Conservation (phyloP, 2,888 invertebrate species). For the Brachycybe producta region DNA sequence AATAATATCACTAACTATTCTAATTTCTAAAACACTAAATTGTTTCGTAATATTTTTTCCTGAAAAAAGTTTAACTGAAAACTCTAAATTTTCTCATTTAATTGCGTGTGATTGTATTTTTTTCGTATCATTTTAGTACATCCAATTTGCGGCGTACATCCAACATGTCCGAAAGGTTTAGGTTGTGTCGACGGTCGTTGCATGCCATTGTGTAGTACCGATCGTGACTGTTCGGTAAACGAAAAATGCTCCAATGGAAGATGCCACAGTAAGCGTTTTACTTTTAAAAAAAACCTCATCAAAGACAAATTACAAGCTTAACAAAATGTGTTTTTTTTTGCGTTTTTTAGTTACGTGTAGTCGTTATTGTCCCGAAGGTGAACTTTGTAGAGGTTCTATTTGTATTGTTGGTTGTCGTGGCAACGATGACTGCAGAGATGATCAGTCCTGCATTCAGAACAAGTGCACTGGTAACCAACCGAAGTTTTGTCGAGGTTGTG, state of each 20-base stretch:
- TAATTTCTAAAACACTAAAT: too few species aligned
- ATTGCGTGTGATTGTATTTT: too few species aligned
- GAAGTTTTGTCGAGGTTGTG: neutral
- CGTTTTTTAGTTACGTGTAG: conserved; percentile 17
- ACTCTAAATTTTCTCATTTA: neutral
- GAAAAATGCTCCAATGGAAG: conserved; percentile 72
- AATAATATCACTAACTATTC: too few species aligned
- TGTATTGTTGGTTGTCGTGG: conserved; percentile 68
- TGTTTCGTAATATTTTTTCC: too few species aligned
- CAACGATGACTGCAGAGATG: conserved; percentile 63
- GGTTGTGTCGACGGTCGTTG: conserved; percentile 72
- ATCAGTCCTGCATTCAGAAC: conserved; percentile 51
- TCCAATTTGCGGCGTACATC: conserved; percentile 15
- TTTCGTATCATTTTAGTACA: conserved; percentile 16
- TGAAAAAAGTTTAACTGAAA: neutral
- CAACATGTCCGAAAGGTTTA: conserved; percentile 46
- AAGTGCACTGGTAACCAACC: conserved; percentile 23
- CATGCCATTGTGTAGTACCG: conserved; percentile 56
- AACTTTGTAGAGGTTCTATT: conserved; percentile 71
- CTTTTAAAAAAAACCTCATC: neutral
- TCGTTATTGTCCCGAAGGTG: conserved; percentile 53
- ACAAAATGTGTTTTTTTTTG: conserved; percentile 27
- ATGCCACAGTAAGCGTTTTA: conserved; percentile 54
- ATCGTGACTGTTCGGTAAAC: conserved; percentile 74
- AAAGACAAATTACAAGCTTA: conserved; percentile 47